phyloP scores from a whole-genome alignment of 2,113 vertebrate genomes.

The Pongo pygmaeus region DNA sequence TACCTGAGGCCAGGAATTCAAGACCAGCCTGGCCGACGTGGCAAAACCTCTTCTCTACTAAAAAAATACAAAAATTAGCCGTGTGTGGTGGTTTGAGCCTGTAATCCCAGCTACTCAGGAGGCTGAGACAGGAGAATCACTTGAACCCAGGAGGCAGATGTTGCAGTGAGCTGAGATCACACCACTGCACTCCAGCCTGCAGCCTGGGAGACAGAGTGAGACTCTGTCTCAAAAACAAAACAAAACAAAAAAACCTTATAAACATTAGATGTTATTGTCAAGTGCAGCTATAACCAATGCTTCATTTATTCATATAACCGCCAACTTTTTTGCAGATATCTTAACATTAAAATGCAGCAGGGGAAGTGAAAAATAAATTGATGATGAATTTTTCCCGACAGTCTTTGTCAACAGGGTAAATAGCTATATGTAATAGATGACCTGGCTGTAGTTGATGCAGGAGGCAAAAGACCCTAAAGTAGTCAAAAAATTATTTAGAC shows the following conservation, averaged over 20 bases:
- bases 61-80: too few relatives aligned
- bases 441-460: neutral
- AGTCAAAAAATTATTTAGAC: slow-evolving; percentile 53
- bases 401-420: slow-evolving; percentile 8
- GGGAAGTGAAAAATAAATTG: slow-evolving; percentile 49
- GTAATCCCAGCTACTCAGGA: too few relatives aligned
- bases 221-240: too few relatives aligned
- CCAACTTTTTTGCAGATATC: slow-evolving; percentile 5
- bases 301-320: slow-evolving; percentile 35
- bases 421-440: slow-evolving; percentile 20
- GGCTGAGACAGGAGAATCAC: too few relatives aligned
- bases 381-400: slow-evolving; percentile 3
- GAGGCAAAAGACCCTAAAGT: slow-evolving; percentile 7
- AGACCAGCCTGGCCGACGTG: too few relatives aligned
- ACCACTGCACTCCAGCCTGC: too few relatives aligned
- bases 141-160: too few relatives aligned
- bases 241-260: neutral
- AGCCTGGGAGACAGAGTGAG: too few relatives aligned
- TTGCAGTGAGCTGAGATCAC: too few relatives aligned
- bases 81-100: too few relatives aligned
- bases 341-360: slow-evolving; percentile 53
- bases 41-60: too few relatives aligned
- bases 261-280: slow-evolving; percentile 9
- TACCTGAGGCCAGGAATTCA: too few relatives aligned
- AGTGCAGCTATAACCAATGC: neutral